Percentiles rank a stretch among this genome's conserved stretches.
phyloP scores from a whole-genome alignment of 1,140 invertebrate species.

The Stegodyphus dumicola region DNA sequence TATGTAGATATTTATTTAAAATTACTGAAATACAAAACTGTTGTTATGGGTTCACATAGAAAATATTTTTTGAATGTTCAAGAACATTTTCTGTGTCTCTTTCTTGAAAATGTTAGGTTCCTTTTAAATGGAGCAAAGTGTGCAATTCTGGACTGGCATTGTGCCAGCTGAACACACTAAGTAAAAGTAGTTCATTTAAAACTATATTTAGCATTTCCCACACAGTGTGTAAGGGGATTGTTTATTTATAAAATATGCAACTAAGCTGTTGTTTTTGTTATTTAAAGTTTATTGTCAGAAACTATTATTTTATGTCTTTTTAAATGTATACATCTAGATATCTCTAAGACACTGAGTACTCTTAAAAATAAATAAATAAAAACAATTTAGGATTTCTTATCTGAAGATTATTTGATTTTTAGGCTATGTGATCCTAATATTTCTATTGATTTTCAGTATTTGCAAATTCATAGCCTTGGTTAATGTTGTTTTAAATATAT shows the following conservation, averaged over 20 bases:
- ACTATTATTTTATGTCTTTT: not conserved
- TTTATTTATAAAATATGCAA: not conserved
- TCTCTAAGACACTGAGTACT: not conserved
- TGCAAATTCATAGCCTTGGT: too few relatives aligned
- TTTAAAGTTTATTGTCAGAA: not conserved
- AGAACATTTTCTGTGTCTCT: too few relatives aligned
- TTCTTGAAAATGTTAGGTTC: not conserved
- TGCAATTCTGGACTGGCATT: constrained; percentile 29
- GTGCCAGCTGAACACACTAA: constrained; percentile 4
- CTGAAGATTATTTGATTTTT: too few relatives aligned
- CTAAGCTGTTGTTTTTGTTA: not conserved
- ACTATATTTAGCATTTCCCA: constrained; percentile 33
- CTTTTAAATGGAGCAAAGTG: constrained; percentile 34
- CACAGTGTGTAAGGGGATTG: not conserved
- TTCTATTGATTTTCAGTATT: too few relatives aligned
- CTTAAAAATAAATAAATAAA: not conserved
- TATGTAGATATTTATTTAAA: too few relatives aligned
- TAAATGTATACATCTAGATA: not conserved
- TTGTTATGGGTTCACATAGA: too few relatives aligned
- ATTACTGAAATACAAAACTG: too few relatives aligned
- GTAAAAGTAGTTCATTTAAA: constrained; percentile 41
- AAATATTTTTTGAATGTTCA: too few relatives aligned
- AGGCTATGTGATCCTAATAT: too few relatives aligned
- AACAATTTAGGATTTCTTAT: not conserved
- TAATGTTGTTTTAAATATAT: too few relatives aligned